Evolutionary conservation across 1,140 invertebrate species (phyloP).

Genomic region (Neocloeon triangulifer): DNA sequence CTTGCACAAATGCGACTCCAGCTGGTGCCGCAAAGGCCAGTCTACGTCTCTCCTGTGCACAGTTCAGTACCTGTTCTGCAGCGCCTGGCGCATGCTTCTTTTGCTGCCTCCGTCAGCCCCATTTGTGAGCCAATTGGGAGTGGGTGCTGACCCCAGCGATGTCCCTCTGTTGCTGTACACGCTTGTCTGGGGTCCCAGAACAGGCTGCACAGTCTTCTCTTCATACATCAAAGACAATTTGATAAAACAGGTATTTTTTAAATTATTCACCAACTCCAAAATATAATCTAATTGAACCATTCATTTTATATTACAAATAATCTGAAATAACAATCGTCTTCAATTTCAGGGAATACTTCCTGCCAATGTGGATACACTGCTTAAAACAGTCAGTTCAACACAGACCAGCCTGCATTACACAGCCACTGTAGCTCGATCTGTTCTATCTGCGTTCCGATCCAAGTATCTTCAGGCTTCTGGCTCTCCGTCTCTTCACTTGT

Average conservation of each 20-base stretch:
- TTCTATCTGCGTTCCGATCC: too few species aligned
- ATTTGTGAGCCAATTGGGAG: constrained; percentile 56
- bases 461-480: too few species aligned
- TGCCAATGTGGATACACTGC: constrained; percentile 52
- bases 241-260: neutral
- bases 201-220: neutral
- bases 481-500: constrained; percentile 41
- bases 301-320: too few species aligned
- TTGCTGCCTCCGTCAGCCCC: constrained; percentile 69
- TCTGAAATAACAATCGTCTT: too few species aligned
- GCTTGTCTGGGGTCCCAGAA: constrained; percentile 35
- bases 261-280: too few species aligned
- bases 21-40: constrained; percentile 17
- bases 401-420: too few species aligned
- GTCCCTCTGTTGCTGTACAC: constrained; percentile 37
- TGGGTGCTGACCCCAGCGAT: constrained; percentile 20
- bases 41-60: constrained; percentile 43
- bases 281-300: too few species aligned
- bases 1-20: constrained; percentile 29
- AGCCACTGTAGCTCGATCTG: too few species aligned
- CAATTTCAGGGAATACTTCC: too few species aligned
- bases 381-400: constrained; percentile 55
- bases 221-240: constrained; percentile 1
- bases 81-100: constrained; percentile 58
- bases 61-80: constrained; percentile 76